These are phyloP conservation scores for Tryphoninae sp. DNA, from an alignment of 2,888 invertebrate species.

Conservation along the genomic window DNA sequence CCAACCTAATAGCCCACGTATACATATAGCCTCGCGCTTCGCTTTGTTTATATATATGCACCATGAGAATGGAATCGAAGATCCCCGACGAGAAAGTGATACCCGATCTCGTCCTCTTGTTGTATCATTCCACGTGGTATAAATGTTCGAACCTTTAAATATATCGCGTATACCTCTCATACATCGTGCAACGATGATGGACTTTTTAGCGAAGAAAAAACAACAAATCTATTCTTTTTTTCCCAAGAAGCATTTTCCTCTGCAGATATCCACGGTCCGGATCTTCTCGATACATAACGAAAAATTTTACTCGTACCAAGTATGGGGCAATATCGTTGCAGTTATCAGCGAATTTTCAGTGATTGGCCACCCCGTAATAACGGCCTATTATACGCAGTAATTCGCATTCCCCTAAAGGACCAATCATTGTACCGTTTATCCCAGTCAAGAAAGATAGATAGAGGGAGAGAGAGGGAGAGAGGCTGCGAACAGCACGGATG, in stretches of 20 bases:
- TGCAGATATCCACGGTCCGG: too few relatives aligned
- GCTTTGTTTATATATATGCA: conserved; percentile 28
- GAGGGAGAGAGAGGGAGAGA: conserved; percentile 54
- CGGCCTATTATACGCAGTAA: conserved; percentile 24
- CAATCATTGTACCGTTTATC: conserved; percentile 32
- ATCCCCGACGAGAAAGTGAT: conserved; percentile 55
- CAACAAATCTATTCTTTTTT: too few relatives aligned
- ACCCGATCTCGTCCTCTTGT: conserved; percentile 52
- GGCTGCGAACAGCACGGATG: conserved; percentile 31
- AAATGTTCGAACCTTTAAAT: conserved; percentile 9
- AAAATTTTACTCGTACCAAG: neutral
- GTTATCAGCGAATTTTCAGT: neutral
- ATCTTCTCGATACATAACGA: too few relatives aligned
- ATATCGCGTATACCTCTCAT: neutral
- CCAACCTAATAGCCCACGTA: too few relatives aligned
- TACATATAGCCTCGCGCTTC: conserved; percentile 34
- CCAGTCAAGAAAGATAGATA: conserved; percentile 12
- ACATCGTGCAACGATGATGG: too few relatives aligned
- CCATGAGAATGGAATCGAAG: conserved; percentile 24
- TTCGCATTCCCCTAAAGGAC: conserved; percentile 21
- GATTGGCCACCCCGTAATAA: conserved; percentile 8
- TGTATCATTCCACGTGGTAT: conserved; percentile 17
- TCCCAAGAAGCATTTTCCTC: too few relatives aligned
- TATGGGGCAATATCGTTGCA: neutral
- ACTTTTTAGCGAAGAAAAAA: too few relatives aligned